A percentile compares a stretch with the other conserved stretches of the same genome.
Conservation (phyloP, 2,113 vertebrate genomes). For the Myiozetetes cayanensis region DNA sequence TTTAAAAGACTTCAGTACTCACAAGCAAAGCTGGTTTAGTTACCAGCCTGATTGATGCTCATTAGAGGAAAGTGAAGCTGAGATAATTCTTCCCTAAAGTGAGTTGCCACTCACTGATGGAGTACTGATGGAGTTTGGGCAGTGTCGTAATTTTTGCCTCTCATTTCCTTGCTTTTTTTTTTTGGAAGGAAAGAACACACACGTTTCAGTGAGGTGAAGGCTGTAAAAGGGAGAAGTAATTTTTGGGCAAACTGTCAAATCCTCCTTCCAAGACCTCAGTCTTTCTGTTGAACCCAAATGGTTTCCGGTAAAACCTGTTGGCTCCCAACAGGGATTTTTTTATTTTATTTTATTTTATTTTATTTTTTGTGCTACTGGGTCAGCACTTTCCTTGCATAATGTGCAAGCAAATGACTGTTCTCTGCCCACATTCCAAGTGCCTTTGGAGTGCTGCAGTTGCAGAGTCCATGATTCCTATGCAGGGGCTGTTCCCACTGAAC, state of each 20-base stretch:
- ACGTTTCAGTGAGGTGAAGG: neutral
- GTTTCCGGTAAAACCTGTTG: neutral
- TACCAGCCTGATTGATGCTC: neutral
- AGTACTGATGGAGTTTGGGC: neutral
- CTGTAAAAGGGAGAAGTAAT: neutral
- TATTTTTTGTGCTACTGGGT: neutral
- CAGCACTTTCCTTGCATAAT: neutral
- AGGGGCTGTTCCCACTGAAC: rapidly evolving
- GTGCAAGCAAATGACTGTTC: neutral
- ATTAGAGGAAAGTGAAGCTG: neutral
- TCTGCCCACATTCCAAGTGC: neutral
- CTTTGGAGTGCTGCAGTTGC: neutral
- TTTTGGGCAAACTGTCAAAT: neutral
- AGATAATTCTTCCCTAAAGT: neutral
- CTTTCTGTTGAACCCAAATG: neutral
- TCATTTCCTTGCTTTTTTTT: neutral
- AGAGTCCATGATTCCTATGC: neutral
- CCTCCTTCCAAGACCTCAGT: neutral
- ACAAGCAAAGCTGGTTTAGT: neutral
- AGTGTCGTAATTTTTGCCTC: neutral
- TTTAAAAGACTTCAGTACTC: neutral
- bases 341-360: neutral
- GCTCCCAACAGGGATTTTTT: neutral
- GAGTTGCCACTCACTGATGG: neutral
- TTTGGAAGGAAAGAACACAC: neutral